Base-by-base conservation (phyloP, 2,888 invertebrate genomes). In the Clistopyga incitator region DNA sequence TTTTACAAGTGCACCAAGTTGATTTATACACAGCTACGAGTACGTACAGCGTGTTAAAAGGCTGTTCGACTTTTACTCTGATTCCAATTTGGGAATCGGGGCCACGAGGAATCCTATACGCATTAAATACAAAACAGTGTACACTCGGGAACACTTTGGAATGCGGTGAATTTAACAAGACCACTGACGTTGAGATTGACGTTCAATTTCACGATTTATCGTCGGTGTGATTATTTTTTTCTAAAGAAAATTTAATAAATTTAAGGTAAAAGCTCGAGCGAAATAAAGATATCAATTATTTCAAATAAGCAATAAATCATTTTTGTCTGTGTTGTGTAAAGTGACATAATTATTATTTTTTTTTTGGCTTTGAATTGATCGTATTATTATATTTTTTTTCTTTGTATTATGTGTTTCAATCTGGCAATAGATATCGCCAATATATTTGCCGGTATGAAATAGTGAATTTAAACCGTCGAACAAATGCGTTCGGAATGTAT, bases 1-100 rank as follows among this genome's bases (percentile, higher is more conserved):
- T 34, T 29, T 34, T 34, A 61, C 77, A 75, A 65, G 42, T 56
- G 65, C 72, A 80, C 78, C 52, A 47, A 52, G 64, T 45, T 34
- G 23, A 38, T 38, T 52, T 59, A 68, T 61, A 38, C 15, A 77
- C 54, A 59, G n/a, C 29, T 61, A 70, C 23, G 56, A n/a, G 67
- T 47, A 70, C 61, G 54, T 70, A 45, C 29, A 45, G 23, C n/a
- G 18, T 47, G 59, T 76, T 61, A 56, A 54, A 78, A 68, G 61
- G 78, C 83, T 82, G 87, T 85, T 85, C 89, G 87, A 90, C 90
- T 90, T 91, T 90, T 91, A 91, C 89, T 84, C 86, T 85, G 86
- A 86, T 84, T 89, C 89, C 81, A 87, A 90, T 90, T 90, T 90
- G 88, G 91, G 84, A 89, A 91, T 91, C 89, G 91, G 81, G 90